Evolutionary conservation across 2,888 invertebrate genomes (phyloP).

Genomic region (Spisula subtruncata): DNA sequence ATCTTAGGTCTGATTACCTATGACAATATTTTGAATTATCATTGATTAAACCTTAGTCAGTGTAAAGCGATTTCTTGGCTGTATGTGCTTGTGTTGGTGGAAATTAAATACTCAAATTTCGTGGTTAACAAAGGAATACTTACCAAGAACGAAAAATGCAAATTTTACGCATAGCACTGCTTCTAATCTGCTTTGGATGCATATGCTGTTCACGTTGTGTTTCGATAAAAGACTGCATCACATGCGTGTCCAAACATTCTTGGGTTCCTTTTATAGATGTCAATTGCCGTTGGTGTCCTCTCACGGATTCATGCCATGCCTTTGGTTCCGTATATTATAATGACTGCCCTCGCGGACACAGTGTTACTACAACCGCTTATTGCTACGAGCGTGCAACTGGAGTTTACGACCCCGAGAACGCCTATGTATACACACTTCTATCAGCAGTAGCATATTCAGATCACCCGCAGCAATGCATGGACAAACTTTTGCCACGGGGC

Average conservation of each 20-base stretch:
- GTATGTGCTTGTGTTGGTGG: too few species aligned
- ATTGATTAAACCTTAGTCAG: too few species aligned
- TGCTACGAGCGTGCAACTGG: slow-evolving; percentile 29
- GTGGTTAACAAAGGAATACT: too few species aligned
- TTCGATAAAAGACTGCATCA: slow-evolving; percentile 21
- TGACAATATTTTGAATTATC: too few species aligned
- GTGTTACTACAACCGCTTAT: not conserved
- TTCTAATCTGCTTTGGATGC: not conserved
- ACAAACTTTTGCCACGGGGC: not conserved
- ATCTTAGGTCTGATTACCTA: too few species aligned
- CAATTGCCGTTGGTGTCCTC: slow-evolving; percentile 43
- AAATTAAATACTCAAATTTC: too few species aligned
- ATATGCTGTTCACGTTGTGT: not conserved
- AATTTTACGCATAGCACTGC: not conserved
- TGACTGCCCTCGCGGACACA: not conserved
- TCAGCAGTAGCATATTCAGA: slow-evolving; percentile 47
- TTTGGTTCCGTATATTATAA: not conserved
- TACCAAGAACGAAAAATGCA: not conserved
- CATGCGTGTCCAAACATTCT: not conserved
- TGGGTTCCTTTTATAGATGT: not conserved
- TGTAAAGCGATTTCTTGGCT: too few species aligned
- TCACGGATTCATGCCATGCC: slow-evolving; percentile 8
- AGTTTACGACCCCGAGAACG: slow-evolving; percentile 10
- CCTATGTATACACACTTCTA: slow-evolving; percentile 29
- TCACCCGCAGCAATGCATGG: slow-evolving; percentile 41